Percentiles rank a stretch among this genome's conserved stretches.
These are phyloP conservation scores for Aricia artaxerxes DNA, from an alignment of 2,888 invertebrate species.

Conservation along the genomic window DNA sequence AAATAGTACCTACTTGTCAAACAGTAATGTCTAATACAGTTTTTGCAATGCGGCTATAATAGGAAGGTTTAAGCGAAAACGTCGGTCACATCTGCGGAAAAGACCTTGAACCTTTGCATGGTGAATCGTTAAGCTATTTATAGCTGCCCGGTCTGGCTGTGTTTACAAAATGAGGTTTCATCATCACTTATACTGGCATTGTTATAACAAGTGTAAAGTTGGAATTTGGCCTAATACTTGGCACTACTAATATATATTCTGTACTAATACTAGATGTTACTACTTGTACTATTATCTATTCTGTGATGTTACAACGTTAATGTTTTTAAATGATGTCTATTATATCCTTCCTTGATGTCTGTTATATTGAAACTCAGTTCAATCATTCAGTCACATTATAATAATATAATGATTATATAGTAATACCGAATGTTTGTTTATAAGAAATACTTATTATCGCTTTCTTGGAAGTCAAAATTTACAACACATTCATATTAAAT, in stretches of 20 bases:
- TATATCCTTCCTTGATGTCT: too few relatives aligned
- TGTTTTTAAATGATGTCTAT: too few relatives aligned
- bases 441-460: not conserved
- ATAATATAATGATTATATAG: too few relatives aligned
- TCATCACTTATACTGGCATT: not conserved
- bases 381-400: too few relatives aligned
- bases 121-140: slow-evolving; percentile 30
- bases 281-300: too few relatives aligned
- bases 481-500: too few relatives aligned
- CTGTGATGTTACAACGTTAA: too few relatives aligned
- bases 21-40: not conserved
- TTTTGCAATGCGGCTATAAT: not conserved
- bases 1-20: not conserved
- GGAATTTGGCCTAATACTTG: not conserved
- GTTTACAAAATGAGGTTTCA: slow-evolving; percentile 21
- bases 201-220: not conserved
- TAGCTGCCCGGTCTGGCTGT: slow-evolving; percentile 14
- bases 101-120: slow-evolving; percentile 31
- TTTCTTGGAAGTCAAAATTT: not conserved
- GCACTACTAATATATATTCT: too few relatives aligned
- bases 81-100: slow-evolving; percentile 31
- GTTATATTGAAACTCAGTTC: too few relatives aligned
- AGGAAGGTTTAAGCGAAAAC: not conserved
- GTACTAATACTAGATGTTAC: too few relatives aligned
- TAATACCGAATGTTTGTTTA: too few relatives aligned